Evolutionary conservation across 2,888 invertebrate species (phyloP).

Genomic region (Ametastegia equiseti): DNA sequence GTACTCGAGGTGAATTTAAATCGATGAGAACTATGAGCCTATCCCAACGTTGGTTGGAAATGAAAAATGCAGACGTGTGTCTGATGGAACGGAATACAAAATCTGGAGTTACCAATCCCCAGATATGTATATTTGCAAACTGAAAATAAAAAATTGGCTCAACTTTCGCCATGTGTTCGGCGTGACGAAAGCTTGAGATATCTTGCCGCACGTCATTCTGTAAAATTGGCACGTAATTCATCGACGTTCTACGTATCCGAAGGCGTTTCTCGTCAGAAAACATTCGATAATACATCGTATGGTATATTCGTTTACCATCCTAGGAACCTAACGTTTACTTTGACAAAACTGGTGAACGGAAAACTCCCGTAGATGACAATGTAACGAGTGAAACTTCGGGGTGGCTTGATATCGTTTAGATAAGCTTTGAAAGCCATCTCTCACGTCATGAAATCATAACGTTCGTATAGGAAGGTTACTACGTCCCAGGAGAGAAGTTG

Average conservation of each 20-base stretch:
- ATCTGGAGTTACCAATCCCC: neutral
- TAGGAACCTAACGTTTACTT: neutral
- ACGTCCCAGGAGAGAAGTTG: neutral
- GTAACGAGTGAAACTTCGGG: neutral
- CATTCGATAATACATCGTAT: conserved; percentile 7
- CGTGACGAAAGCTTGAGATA: conserved; percentile 16
- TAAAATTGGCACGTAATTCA: conserved; percentile 26
- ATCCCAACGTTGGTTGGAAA: neutral
- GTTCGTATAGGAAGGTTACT: neutral
- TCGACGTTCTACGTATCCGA: neutral
- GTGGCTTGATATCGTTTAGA: conserved; percentile 1
- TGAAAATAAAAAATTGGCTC: neutral
- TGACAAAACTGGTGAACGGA: neutral
- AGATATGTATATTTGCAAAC: neutral
- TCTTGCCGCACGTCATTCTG: conserved; percentile 5
- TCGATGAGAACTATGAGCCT: neutral
- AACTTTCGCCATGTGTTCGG: neutral
- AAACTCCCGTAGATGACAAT: neutral
- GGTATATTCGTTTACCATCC: neutral
- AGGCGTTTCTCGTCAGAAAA: neutral
- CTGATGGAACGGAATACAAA: neutral
- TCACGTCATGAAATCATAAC: conserved; percentile 6
- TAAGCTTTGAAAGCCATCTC: conserved; percentile 23
- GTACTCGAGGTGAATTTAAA: neutral
- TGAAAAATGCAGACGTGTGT: neutral